Evolutionary conservation across 2,888 invertebrate species (phyloP), one percentile per base, ranked within the genome.

Genomic region (Iselma pallidipennis): DNA sequence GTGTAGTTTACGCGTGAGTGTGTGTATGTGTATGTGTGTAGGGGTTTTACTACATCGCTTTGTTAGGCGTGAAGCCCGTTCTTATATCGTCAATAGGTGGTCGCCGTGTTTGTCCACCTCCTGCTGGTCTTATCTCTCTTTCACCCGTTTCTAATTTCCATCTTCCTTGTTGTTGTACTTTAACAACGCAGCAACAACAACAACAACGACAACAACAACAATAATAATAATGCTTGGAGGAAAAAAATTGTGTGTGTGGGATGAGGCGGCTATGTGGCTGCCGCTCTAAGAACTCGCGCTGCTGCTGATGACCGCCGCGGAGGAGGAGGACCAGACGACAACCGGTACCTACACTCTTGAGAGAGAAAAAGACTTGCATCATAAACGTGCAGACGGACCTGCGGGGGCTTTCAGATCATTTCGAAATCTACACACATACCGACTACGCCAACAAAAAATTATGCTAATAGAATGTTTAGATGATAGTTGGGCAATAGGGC

Each of bases 201-300:
- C 4, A 33, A 33, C 33, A 14, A 14, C 33, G 14, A 33, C 33
- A 37, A 37, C 37, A 37, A 37, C 16, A 37, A 16, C 7, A 37
- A 37, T 26, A 26, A 26, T 26, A 26, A 26, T 37, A 37, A 37
- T 37, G 19, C 16, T 37, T 16, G 16, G 37, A 16, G 19, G 37
- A 37, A 37, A 37, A n/a, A 37, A 37, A 16, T 16, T 37, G 16
- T 37, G 55, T 55, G 60, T 60, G 60, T 60, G 60, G 60, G 60
- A 55, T 55, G 60, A 55, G 55, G 60, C 55, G 60, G 54, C 53
- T 59, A 53, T 48, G 59, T 49, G 53, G 59, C 55, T 55, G 59
- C 59, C 59, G 59, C 59, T 59, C 48, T 25, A 59, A 60, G 60
- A 60, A 51, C 60, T 60, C 60, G 55, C 60, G 55, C 60, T 55